Conservation (phyloP, 2,113 vertebrate genomes). For the Tylochromis polylepis region DNA sequence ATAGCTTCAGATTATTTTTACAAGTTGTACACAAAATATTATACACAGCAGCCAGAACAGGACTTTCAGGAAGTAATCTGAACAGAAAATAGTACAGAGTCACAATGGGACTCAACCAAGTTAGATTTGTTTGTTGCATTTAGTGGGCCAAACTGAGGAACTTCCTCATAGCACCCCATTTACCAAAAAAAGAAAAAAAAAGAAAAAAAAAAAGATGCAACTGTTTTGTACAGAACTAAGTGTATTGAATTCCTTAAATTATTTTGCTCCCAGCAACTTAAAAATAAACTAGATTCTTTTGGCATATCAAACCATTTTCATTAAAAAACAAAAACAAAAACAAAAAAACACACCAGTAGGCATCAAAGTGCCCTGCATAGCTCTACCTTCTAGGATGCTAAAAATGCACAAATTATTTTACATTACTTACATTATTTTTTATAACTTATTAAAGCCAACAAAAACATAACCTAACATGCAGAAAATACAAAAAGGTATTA, state of each 20-base stretch:
- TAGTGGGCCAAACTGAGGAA: not conserved
- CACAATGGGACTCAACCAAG: not conserved
- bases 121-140: not conserved
- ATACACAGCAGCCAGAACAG: not conserved
- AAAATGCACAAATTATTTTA: too few relatives aligned
- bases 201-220: not conserved
- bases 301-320: not conserved
- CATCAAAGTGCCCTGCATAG: not conserved
- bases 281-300: not conserved
- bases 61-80: not conserved
- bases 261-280: accelerated
- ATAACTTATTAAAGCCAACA: too few relatives aligned
- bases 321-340: too few relatives aligned
- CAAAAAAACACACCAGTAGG: not conserved
- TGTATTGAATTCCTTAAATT: not conserved
- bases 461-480: not conserved
- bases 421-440: too few relatives aligned
- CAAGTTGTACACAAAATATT: not conserved
- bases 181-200: too few relatives aligned
- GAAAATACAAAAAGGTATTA: accelerated
- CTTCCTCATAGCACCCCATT: not conserved
- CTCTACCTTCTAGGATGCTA: not conserved
- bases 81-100: not conserved
- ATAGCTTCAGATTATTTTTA: not conserved
- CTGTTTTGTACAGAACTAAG: not conserved